A percentile compares a stretch with the other conserved stretches of the same genome.
Conservation (phyloP, 30 jellyfish, hydroid and myxozoan species). For the Nemopilema nomurai region DNA sequence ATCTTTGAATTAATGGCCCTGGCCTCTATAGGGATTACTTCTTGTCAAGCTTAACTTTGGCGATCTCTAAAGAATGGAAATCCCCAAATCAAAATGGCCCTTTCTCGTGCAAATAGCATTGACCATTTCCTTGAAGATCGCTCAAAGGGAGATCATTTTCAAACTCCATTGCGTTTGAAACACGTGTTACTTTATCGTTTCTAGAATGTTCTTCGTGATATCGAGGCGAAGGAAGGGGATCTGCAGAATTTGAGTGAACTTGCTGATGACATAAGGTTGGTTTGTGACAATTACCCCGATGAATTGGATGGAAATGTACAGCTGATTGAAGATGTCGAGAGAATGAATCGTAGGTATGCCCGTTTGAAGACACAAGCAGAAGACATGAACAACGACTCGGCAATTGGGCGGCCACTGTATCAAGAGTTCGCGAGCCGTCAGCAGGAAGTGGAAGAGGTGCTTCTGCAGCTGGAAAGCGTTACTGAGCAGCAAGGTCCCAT, state of each 20-base stretch:
- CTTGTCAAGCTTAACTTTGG: too few relatives aligned
- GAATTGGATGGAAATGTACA: conserved; percentile 48
- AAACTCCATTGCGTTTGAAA: too few relatives aligned
- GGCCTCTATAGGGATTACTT: too few relatives aligned
- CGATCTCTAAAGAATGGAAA: too few relatives aligned
- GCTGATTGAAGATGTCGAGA: conserved; percentile 45
- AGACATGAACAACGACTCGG: conserved; percentile 28
- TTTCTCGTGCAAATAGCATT: too few relatives aligned
- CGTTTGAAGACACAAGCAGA: conserved; percentile 2
- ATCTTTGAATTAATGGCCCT: too few relatives aligned
- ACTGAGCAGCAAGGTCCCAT: conserved; percentile 44
- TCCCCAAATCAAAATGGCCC: too few relatives aligned
- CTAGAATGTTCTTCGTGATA: conserved; percentile 50
- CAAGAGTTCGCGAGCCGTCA: conserved; percentile 26
- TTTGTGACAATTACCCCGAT: conserved; percentile 60
- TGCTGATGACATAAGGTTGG: conserved; percentile 30
- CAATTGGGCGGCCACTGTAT: conserved; percentile 15
- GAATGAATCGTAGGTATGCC: neutral
- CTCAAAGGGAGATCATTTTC: too few relatives aligned
- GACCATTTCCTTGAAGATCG: too few relatives aligned
- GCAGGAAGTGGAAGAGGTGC: conserved; percentile 36
- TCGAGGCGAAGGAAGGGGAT: conserved; percentile 49
- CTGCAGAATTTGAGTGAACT: conserved; percentile 49
- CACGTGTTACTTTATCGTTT: too few relatives aligned
- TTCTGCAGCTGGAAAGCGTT: conserved; percentile 70